Conservation (phyloP, 2,888 invertebrate genomes). For the Drosophila paucipuncta region DNA sequence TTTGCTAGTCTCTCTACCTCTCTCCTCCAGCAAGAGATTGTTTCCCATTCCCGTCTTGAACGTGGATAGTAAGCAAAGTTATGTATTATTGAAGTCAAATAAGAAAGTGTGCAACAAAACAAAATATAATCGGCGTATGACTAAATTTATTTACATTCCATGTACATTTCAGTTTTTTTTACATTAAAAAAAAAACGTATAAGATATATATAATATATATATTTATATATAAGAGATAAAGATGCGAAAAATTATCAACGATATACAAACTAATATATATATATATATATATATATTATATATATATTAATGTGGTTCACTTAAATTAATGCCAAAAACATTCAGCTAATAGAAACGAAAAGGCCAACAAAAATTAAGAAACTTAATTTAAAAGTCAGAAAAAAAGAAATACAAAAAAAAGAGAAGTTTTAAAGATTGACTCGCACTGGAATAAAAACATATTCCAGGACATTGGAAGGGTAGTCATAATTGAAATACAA, state of each 20-base stretch:
- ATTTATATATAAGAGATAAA: constrained; percentile 14
- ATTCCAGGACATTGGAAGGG: constrained; percentile 10
- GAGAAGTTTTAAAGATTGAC: constrained; percentile 11
- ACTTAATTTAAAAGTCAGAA: constrained; percentile 25
- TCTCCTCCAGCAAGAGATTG: neutral
- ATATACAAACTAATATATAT: constrained; percentile 36
- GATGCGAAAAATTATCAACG: constrained; percentile 30
- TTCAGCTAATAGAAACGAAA: neutral
- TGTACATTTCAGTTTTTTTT: constrained; percentile 42
- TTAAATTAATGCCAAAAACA: constrained; percentile 7
- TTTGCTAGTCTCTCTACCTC: neutral
- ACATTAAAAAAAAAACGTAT: constrained; percentile 20
- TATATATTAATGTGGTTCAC: constrained; percentile 15
- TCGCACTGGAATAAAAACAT: constrained; percentile 2
- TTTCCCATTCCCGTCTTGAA: neutral
- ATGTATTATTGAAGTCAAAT: neutral
- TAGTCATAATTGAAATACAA: constrained; percentile 12
- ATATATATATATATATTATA: too few relatives aligned
- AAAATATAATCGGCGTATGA: constrained; percentile 14
- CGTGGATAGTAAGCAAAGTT: neutral
- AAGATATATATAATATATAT: constrained; percentile 23
- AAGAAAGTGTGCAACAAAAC: neutral
- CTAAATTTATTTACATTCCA: constrained; percentile 59
- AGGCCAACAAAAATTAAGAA: neutral
- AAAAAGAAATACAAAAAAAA: constrained; percentile 9